These are phyloP conservation scores for Hipposideros larvatus DNA, from an alignment of 2,797 vertebrate genomes.

Conservation along the genomic window DNA sequence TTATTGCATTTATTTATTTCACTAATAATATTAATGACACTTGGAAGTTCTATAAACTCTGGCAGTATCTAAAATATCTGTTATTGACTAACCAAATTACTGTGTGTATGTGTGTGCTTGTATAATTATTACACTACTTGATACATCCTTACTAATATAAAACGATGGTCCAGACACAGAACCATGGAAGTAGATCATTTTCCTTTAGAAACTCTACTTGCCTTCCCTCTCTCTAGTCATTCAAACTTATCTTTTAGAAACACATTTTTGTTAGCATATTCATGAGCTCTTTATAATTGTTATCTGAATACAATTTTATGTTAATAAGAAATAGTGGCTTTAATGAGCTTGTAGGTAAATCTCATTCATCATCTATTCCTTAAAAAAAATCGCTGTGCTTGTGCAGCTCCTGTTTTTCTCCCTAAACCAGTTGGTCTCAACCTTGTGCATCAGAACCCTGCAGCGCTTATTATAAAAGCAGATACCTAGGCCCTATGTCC, in stretches of 20 bases:
- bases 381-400: conserved; percentile 12
- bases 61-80: neutral
- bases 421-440: neutral
- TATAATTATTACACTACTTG: conserved; percentile 1
- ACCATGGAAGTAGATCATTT: neutral
- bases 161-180: conserved; percentile 47
- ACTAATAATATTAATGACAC: neutral
- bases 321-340: conserved; percentile 20
- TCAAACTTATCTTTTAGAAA: conserved; percentile 48
- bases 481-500: neutral
- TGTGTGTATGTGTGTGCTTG: neutral
- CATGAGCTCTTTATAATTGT: conserved; percentile 14
- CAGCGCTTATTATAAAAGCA: neutral
- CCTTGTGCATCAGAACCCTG: neutral
- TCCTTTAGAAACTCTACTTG: conserved; percentile 28
- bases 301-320: conserved; percentile 29
- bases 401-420: neutral
- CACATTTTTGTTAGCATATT: neutral
- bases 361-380: conserved; percentile 23
- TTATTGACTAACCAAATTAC: neutral
- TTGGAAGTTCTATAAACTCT: neutral
- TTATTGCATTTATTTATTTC: neutral
- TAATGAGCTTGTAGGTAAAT: conserved; percentile 22
- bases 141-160: neutral
- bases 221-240: neutral